Conservation (phyloP, 2,113 vertebrate species). For the Arothron firmamentum region DNA sequence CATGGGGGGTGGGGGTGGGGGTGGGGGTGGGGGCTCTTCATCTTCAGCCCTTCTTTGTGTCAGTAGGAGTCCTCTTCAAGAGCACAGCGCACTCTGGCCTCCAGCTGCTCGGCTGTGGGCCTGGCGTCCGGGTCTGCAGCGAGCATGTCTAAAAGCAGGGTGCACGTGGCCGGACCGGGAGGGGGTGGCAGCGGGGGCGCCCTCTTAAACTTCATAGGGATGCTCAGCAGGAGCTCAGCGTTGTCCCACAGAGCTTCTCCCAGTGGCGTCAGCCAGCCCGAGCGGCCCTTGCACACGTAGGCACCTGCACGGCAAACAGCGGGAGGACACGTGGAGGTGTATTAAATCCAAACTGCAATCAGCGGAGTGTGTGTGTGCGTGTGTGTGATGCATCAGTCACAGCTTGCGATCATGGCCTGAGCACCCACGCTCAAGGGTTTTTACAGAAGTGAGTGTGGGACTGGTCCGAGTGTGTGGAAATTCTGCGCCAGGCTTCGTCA, state of each 20-base stretch:
- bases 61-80: conserved; percentile 62
- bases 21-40: background rate
- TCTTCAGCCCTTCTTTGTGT: conserved; percentile 15
- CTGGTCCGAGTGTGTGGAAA: background rate
- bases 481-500: background rate
- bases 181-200: conserved; percentile 77
- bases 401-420: too few relatives aligned
- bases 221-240: conserved; percentile 88
- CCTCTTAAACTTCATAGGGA: conserved; percentile 90
- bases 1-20: background rate
- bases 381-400: background rate
- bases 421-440: background rate
- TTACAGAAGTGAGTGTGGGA: background rate
- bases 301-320: conserved; percentile 56
- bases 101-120: conserved; percentile 88
- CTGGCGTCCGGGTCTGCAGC: conserved; percentile 87
- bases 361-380: too few relatives aligned
- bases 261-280: conserved; percentile 84
- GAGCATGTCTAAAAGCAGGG: conserved; percentile 93
- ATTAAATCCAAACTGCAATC: too few relatives aligned
- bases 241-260: conserved; percentile 95
- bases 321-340: background rate
- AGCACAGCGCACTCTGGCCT: conserved; percentile 82
- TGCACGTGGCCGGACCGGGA: conserved; percentile 79
- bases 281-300: conserved; percentile 85